Percentiles rank a stretch among this genome's conserved stretches.
Conservation (phyloP, 2,113 vertebrate species). For the Odontesthes bonariensis region DNA sequence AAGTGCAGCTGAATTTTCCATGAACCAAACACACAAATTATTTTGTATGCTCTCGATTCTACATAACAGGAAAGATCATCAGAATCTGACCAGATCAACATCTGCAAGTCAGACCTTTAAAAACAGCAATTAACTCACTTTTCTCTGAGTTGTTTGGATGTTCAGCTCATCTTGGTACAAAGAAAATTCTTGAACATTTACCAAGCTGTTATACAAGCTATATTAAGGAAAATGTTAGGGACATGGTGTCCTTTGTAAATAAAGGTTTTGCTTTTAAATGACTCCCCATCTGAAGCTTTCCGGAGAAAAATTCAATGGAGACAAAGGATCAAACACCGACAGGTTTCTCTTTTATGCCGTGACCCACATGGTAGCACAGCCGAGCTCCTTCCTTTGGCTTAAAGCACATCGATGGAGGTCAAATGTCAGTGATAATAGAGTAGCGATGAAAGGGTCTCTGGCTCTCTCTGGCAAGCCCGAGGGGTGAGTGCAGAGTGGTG, state of each 20-base stretch:
- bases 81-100: too few species aligned
- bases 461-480: neutral
- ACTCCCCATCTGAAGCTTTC: neutral
- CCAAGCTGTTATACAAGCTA: neutral
- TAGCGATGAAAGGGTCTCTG: constrained; percentile 1
- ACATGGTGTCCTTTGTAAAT: neutral
- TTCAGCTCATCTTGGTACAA: neutral
- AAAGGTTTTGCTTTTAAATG: constrained; percentile 8
- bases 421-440: constrained; percentile 33
- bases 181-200: neutral
- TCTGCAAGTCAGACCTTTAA: too few species aligned
- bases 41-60: too few species aligned
- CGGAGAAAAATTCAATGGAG: neutral
- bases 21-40: too few species aligned
- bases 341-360: constrained; percentile 1
- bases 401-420: constrained; percentile 25
- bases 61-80: too few species aligned
- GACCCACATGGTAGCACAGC: constrained; percentile 25
- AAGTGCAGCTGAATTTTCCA: too few species aligned
- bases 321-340: constrained; percentile 4
- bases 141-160: neutral
- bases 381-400: neutral
- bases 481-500: neutral
- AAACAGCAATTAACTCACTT: neutral
- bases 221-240: neutral